These are phyloP conservation scores for Epinotia demarniana DNA, from an alignment of 2,888 invertebrate species.

Conservation along the genomic window DNA sequence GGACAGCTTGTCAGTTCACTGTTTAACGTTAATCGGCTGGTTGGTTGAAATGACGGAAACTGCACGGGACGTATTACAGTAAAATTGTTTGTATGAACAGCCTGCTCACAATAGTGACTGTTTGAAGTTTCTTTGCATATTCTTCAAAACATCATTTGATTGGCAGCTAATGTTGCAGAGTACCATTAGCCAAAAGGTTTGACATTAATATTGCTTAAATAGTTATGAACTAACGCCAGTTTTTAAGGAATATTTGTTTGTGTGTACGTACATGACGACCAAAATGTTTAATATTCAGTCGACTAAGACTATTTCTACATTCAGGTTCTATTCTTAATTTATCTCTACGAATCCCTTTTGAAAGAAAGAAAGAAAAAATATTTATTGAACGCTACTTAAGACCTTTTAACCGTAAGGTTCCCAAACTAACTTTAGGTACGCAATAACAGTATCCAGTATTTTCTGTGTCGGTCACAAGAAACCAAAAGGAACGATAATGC, in stretches of 20 bases:
- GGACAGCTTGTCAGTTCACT: not conserved
- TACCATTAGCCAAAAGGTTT: no score
- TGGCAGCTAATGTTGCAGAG: no score
- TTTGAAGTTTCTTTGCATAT: no score
- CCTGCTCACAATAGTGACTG: not conserved
- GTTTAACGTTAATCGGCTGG: not conserved
- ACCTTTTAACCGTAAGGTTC: not conserved
- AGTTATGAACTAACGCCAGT: not conserved
- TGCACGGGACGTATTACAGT: not conserved
- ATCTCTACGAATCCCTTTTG: not conserved
- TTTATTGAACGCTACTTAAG: no score
- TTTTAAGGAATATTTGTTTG: not conserved
- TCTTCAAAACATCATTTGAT: no score
- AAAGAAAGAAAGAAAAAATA: no score
- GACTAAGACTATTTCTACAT: not conserved
- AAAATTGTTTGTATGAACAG: not conserved
- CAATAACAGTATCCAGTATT: not conserved
- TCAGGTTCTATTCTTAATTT: not conserved
- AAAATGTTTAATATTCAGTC: no score
- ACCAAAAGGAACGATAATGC: slow-evolving; percentile 9
- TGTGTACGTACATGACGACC: not conserved
- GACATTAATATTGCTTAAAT: no score
- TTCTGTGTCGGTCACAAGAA: not conserved
- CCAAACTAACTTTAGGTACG: not conserved
- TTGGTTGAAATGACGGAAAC: not conserved